Conservation (phyloP, 2,113 vertebrate species). For the Coturnix japonica region DNA sequence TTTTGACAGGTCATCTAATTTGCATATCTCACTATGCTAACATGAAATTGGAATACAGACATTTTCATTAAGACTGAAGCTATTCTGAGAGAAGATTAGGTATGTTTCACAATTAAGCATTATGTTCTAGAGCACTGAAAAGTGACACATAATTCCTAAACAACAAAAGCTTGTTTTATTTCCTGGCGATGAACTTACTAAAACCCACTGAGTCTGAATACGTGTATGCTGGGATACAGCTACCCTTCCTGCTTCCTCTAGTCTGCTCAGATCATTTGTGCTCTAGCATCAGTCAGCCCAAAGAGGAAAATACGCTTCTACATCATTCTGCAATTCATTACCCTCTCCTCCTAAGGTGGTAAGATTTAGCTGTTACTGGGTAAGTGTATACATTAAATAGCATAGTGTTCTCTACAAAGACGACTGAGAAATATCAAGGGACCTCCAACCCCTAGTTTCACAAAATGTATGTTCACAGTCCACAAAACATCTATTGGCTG, state of each 20-base stretch:
- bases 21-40: neutral
- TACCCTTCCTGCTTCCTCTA: neutral
- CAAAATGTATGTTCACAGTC: neutral
- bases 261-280: constrained; percentile 15
- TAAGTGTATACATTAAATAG: neutral
- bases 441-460: neutral
- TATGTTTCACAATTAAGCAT: neutral
- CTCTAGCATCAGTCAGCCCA: constrained; percentile 39
- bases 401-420: neutral
- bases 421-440: neutral
- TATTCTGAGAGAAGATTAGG: neutral
- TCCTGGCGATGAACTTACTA: neutral
- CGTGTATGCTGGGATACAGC: accelerated
- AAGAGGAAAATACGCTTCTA: neutral
- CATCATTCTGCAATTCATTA: constrained; percentile 48
- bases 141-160: neutral
- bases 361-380: constrained; percentile 11
- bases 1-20: constrained; percentile 14
- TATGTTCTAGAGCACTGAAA: neutral
- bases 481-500: neutral
- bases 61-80: neutral
- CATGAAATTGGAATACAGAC: neutral
- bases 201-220: neutral
- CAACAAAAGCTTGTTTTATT: neutral
- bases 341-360: neutral